phyloP scores from a whole-genome alignment of 2,888 invertebrate genomes.

The Hemistola chrysoprasaria region DNA sequence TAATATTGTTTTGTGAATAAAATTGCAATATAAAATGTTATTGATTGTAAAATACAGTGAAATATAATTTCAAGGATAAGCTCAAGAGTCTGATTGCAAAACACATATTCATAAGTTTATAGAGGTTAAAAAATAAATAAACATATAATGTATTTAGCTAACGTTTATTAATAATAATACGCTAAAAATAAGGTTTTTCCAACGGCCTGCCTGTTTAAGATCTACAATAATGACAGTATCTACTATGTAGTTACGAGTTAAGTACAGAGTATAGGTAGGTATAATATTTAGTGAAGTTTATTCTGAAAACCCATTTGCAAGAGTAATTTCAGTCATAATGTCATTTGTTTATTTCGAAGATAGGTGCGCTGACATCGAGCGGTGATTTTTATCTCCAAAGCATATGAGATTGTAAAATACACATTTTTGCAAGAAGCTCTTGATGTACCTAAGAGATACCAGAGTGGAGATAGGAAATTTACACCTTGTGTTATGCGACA shows the following conservation, averaged over 20 bases:
- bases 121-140: no score
- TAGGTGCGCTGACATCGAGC: conserved; percentile 46
- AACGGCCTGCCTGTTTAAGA: conserved; percentile 2
- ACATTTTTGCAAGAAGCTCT: conserved; percentile 45
- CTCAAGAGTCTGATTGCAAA: conserved; percentile 2
- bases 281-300: conserved; percentile 23
- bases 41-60: conserved; percentile 18
- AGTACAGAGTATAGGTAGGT: no score
- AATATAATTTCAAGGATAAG: neutral
- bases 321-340: conserved; percentile 10
- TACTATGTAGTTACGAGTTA: no score
- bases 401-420: conserved; percentile 41
- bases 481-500: conserved; percentile 16
- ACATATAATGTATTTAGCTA: no score
- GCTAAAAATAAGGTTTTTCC: no score
- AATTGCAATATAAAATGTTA: conserved; percentile 12
- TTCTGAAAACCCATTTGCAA: conserved; percentile 34
- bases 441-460: conserved; percentile 33
- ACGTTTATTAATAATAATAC: no score
- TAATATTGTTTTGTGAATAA: conserved; percentile 6
- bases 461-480: conserved; percentile 27
- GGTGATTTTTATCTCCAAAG: conserved; percentile 56
- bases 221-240: conserved; percentile 9
- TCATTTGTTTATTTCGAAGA: conserved; percentile 32
- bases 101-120: no score